phyloP scores from a whole-genome alignment of 64 coral and sea anemone species.

The Actinia tenebrosa region DNA sequence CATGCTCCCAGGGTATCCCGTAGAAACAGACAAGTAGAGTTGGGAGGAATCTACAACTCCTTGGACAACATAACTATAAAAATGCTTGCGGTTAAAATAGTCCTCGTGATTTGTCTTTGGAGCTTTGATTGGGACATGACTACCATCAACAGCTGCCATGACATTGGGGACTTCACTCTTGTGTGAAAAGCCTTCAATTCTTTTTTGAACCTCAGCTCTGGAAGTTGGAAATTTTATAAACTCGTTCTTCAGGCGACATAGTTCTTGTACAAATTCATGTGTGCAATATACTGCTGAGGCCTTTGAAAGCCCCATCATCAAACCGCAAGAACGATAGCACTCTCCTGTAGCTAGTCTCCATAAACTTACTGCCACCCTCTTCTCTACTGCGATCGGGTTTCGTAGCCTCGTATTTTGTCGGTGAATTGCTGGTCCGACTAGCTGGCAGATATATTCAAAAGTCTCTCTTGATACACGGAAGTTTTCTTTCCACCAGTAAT shows the following conservation, averaged over 20 bases:
- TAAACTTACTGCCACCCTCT: conserved; percentile 24
- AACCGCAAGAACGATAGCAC: conserved; percentile 18
- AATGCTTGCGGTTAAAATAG: conserved; percentile 17
- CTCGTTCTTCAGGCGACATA: conserved; percentile 38
- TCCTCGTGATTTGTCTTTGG: conserved; percentile 9
- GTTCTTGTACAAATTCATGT: conserved; percentile 57
- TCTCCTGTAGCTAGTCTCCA: conserved; percentile 36
- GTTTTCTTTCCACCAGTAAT: conserved; percentile 46
- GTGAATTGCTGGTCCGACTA: conserved; percentile 31
- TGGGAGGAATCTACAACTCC: background rate
- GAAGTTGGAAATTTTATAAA: conserved; percentile 40
- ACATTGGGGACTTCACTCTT: conserved; percentile 36
- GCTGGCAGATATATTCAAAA: conserved; percentile 31
- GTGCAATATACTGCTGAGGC: conserved; percentile 34
- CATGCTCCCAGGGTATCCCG: conserved; percentile 20
- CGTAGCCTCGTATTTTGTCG: background rate
- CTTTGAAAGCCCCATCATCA: conserved; percentile 6
- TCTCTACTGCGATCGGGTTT: conserved; percentile 6
- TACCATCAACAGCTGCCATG: conserved; percentile 30
- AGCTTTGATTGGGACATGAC: conserved; percentile 17
- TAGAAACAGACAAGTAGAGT: background rate
- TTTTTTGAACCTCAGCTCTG: background rate
- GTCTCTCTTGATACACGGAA: conserved; percentile 21
- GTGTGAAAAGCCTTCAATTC: conserved; percentile 26
- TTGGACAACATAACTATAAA: conserved; percentile 4